phyloP scores from a whole-genome alignment of 2,888 invertebrate genomes.

The Dorcus parallelipipedus region DNA sequence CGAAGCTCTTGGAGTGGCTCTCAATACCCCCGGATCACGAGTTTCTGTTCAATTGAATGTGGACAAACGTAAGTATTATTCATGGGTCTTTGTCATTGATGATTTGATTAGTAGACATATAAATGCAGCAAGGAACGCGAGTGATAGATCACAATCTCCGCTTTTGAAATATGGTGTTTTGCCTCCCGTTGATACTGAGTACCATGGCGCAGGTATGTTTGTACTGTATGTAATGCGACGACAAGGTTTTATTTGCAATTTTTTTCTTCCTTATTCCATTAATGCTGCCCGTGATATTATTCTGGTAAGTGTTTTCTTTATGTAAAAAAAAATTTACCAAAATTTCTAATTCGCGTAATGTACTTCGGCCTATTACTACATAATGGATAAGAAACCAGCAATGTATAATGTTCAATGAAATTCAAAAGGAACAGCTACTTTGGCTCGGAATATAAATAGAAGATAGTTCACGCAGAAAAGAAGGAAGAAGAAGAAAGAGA shows the following conservation, averaged over 20 bases:
- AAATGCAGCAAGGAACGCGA: slow-evolving; percentile 30
- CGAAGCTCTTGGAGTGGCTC: slow-evolving; percentile 67
- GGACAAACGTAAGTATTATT: slow-evolving; percentile 66
- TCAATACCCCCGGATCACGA: slow-evolving; percentile 62
- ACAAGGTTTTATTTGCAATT: background rate
- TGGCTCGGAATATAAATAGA: too few species aligned
- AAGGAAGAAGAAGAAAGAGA: too few species aligned
- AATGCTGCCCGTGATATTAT: background rate
- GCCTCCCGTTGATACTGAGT: slow-evolving; percentile 57
- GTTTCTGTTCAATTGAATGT: slow-evolving; percentile 70
- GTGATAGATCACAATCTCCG: slow-evolving; percentile 36
- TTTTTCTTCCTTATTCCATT: background rate
- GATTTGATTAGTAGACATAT: background rate
- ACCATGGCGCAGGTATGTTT: slow-evolving; percentile 56
- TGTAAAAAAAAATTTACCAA: too few species aligned
- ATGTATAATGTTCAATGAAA: too few species aligned
- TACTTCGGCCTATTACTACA: too few species aligned
- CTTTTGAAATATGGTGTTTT: slow-evolving; percentile 55
- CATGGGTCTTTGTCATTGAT: background rate
- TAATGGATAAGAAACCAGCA: too few species aligned
- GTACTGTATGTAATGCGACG: too few species aligned
- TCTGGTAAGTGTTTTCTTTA: background rate
- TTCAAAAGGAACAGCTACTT: too few species aligned
- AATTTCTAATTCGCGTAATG: too few species aligned
- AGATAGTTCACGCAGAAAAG: too few species aligned